Base-by-base conservation (phyloP, 2,113 vertebrate species). In the Chrysemys picta region DNA sequence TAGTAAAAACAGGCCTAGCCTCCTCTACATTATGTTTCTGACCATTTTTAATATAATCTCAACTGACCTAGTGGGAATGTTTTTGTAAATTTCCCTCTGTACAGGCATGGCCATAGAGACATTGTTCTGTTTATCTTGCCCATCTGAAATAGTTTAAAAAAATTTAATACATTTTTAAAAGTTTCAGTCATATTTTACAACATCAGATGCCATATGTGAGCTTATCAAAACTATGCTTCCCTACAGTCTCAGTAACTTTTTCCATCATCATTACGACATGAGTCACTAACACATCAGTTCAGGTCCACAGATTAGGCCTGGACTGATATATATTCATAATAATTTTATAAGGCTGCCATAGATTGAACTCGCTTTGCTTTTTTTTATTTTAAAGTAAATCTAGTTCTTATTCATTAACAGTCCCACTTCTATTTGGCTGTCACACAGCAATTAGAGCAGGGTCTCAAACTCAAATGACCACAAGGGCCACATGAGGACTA, bases 281-380 rank as follows among this genome's bases (percentile, higher is more conserved):
- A 65, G 31, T n/a, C 31, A 65, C 16, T n/a, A 69, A n/a, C 35
- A 62, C 59, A 69, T 69, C 2, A 69, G 62, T 69, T 35, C 62
- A 69, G 7, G 4, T 69, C 31, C 62, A 69, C 14, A 17, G 62
- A 69, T 29, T 50, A 6, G 59, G 21, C 75, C 19, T n/a, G 10
- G 31, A 82, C 5, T 9, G 52, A 7, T 31, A 13, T 5, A 2
- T 8, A 79, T 85, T 82, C 13, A 27, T 1, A 3, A 38, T 22
- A 62, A 17, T 69, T 69, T 69, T n/a, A 47, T 1, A 5, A 2
- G 3, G 22, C 53, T 69, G 3, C 11, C 54, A 9, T 0, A 5
- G 24, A 59, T 31, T 27, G 50, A 8, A 31, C 45, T 50, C 75
- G 1, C 35, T 35, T 24, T 3, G 14, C 56, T 10, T 29, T 1